Evolutionary conservation across 2,113 vertebrate species (phyloP).

Genomic region (Pollachius pollachius): DNA sequence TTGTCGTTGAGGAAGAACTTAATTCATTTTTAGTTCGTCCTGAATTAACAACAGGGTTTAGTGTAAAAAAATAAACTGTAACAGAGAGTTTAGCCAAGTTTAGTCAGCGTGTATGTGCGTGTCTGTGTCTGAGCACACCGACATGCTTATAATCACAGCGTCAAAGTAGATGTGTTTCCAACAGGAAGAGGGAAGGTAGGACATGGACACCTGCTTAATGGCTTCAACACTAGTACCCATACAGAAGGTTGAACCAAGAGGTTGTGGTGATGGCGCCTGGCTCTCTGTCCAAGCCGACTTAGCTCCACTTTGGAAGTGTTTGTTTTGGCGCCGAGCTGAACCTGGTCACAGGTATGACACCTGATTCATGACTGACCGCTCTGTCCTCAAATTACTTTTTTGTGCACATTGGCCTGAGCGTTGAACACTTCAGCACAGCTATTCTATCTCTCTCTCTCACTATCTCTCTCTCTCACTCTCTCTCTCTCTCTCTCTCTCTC

Average conservation of each 20-base stretch:
- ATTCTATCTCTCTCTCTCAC: too few species aligned
- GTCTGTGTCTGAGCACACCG: too few species aligned
- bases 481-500: too few species aligned
- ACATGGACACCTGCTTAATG: slow-evolving; percentile 63
- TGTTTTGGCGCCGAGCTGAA: slow-evolving; percentile 60
- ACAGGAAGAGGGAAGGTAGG: slow-evolving; percentile 57
- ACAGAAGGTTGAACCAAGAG: slow-evolving; percentile 38
- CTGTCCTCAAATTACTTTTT: slow-evolving; percentile 64
- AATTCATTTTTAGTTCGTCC: too few species aligned
- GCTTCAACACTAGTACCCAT: slow-evolving; percentile 43
- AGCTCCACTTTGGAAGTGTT: slow-evolving; percentile 55
- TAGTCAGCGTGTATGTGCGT: too few species aligned
- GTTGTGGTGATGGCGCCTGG: too few species aligned
- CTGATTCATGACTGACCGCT: slow-evolving; percentile 75
- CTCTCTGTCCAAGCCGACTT: not conserved
- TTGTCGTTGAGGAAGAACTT: slow-evolving; percentile 5
- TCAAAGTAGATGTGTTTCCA: slow-evolving; percentile 33
- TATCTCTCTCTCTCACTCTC: too few species aligned
- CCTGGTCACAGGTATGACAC: slow-evolving; percentile 69
- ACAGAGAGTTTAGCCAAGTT: too few species aligned
- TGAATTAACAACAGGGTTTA: too few species aligned
- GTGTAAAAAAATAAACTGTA: too few species aligned
- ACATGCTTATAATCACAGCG: too few species aligned
- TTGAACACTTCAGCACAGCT: slow-evolving; percentile 9
- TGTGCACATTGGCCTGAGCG: slow-evolving; percentile 67